phyloP scores from a whole-genome alignment of 2,113 vertebrate genomes.

The Hydropotes inermis region DNA sequence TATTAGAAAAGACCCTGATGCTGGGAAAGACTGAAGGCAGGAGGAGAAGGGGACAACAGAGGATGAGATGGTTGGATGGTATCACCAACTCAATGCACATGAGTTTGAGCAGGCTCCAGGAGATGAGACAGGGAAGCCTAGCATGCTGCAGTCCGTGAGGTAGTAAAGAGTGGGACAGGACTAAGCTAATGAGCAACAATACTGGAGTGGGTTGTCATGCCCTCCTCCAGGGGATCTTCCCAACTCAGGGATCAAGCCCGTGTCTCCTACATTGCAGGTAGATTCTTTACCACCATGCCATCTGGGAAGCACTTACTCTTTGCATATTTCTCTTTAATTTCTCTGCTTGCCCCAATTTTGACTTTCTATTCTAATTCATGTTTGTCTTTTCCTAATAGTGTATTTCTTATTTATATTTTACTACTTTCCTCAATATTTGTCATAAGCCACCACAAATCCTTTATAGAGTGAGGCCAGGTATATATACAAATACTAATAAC shows the following conservation, averaged over 20 bases:
- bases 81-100: neutral
- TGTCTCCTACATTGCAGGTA: neutral
- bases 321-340: neutral
- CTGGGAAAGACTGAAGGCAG: neutral
- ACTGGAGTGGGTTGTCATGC: neutral
- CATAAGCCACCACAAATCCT: neutral
- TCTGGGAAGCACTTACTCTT: neutral
- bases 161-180: neutral
- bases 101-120: neutral
- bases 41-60: neutral
- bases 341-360: neutral
- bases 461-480: neutral
- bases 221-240: neutral
- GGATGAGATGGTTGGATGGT: neutral
- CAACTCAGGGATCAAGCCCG: neutral
- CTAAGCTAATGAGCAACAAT: neutral
- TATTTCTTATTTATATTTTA: neutral
- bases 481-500: neutral
- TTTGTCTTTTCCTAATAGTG: neutral
- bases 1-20: neutral
- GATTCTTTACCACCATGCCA: neutral
- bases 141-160: neutral
- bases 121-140: neutral
- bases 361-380: neutral
- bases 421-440: neutral